Evolutionary conservation across 2,888 invertebrate genomes (phyloP).

Genomic region (Eilema sororculum): DNA sequence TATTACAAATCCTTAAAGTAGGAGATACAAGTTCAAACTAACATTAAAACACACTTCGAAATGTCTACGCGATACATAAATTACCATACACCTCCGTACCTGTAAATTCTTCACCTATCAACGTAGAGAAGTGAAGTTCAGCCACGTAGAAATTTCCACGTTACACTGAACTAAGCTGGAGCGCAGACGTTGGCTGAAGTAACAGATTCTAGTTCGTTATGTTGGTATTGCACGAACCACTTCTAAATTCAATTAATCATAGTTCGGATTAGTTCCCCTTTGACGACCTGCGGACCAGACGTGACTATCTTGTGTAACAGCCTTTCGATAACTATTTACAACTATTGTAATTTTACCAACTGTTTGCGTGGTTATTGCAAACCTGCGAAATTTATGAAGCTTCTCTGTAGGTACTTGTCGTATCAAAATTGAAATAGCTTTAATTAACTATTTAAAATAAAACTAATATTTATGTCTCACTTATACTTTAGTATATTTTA

Average conservation of each 20-base stretch:
- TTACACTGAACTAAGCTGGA: conserved; percentile 54
- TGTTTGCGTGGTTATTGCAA: neutral
- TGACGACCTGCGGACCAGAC: conserved; percentile 74
- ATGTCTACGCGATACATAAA: neutral
- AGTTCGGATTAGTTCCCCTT: conserved; percentile 83
- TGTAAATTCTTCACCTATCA: conserved; percentile 58
- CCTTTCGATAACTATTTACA: conserved; percentile 59
- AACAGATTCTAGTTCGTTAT: conserved; percentile 69
- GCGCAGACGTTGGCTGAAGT: conserved; percentile 67
- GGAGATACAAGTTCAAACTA: neutral
- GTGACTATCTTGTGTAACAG: conserved; percentile 69
- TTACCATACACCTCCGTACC: neutral
- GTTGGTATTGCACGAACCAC: conserved; percentile 71
- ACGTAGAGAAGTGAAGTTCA: conserved; percentile 61
- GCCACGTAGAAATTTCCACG: conserved; percentile 59
- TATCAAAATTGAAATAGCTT: neutral
- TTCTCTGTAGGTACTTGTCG: neutral
- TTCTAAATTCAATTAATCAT: conserved; percentile 84
- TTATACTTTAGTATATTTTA: too few species aligned
- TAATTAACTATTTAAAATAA: neutral
- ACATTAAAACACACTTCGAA: neutral
- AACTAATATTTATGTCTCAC: too few species aligned
- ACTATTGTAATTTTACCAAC: conserved; percentile 29
- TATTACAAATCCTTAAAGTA: neutral
- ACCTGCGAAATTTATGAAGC: neutral